Conservation (phyloP, 2,888 invertebrate genomes). For the Xestia ashworthii region DNA sequence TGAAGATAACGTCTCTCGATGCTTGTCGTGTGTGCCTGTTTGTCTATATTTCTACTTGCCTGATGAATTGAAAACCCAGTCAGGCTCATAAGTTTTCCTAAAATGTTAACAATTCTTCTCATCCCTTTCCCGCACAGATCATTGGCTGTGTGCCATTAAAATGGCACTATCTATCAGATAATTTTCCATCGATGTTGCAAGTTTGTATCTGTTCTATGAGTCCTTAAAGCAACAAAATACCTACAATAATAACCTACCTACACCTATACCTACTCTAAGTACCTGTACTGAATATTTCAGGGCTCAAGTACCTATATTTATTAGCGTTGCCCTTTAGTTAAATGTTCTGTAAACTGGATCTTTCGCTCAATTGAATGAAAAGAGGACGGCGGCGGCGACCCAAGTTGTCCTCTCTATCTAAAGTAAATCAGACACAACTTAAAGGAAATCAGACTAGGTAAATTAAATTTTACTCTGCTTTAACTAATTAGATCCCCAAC, state of each 20-base stretch:
- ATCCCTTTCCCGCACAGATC: neutral
- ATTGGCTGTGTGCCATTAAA: neutral
- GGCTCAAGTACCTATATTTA: neutral
- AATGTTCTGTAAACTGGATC: neutral
- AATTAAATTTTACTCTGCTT: neutral
- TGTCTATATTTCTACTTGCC: neutral
- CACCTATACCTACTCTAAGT: no score
- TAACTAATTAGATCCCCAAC: conserved; percentile 7
- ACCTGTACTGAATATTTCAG: neutral
- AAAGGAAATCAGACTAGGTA: neutral
- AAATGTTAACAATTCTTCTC: neutral
- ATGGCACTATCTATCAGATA: neutral
- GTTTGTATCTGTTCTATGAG: no score
- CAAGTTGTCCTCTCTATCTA: neutral
- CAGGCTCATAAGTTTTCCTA: neutral
- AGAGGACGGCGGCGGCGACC: neutral
- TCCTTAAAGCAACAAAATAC: neutral
- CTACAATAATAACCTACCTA: no score
- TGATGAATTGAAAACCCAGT: neutral
- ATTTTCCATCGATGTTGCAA: neutral
- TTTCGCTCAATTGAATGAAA: neutral
- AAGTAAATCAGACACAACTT: neutral
- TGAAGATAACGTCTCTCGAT: neutral
- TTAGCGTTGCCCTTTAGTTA: neutral
- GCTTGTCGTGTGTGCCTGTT: neutral